Evolutionary conservation across 2,888 invertebrate genomes (phyloP).

Genomic region (Charanyca ferruginea): DNA sequence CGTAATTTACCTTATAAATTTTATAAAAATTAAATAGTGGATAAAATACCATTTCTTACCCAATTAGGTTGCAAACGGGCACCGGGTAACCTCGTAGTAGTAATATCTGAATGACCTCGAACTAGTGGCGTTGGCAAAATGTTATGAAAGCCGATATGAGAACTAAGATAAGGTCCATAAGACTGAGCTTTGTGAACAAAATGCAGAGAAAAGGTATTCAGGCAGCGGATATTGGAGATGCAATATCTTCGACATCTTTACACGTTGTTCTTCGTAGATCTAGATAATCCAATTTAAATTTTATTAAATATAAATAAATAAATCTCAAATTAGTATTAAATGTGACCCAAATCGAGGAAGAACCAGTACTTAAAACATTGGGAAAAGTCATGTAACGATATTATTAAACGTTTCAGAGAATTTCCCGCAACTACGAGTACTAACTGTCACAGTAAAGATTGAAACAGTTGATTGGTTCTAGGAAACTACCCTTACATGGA

Average conservation of each 20-base stretch:
- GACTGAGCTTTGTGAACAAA: conserved; percentile 7
- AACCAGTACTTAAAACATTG: background rate
- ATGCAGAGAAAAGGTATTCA: conserved; percentile 11
- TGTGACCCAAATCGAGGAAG: background rate
- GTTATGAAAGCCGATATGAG: conserved; percentile 32
- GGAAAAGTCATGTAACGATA: background rate
- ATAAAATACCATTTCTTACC: background rate
- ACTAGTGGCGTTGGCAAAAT: conserved; percentile 30
- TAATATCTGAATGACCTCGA: conserved; percentile 20
- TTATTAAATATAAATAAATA: too few relatives aligned
- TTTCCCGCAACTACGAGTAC: background rate
- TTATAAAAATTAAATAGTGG: conserved; percentile 7
- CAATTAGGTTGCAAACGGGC: conserved; percentile 7
- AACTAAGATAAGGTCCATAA: conserved; percentile 25
- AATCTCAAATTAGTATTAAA: conserved; percentile 1
- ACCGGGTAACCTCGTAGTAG: conserved; percentile 6
- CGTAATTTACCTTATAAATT: background rate
- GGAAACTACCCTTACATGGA: conserved; percentile 6
- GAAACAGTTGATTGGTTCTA: background rate
- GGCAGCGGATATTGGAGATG: background rate
- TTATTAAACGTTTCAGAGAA: background rate
- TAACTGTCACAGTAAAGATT: background rate
- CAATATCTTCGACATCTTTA: background rate
- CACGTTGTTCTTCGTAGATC: background rate
- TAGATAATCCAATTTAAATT: background rate